These are phyloP conservation scores for Sicus ferrugineus DNA, from an alignment of 2,888 invertebrate species.

Conservation along the genomic window DNA sequence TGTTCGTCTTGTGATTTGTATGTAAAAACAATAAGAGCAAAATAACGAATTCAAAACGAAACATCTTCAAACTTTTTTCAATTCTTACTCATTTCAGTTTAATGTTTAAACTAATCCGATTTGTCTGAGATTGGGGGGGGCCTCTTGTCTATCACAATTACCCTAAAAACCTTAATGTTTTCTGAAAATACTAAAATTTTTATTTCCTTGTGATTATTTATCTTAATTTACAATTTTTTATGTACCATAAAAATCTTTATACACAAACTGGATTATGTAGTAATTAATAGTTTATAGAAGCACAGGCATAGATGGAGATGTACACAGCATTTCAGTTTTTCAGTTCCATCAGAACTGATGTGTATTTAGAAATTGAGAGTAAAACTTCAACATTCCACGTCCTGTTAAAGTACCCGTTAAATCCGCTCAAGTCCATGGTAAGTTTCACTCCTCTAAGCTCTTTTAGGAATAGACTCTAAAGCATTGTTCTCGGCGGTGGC, in stretches of 20 bases:
- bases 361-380: conserved; percentile 1
- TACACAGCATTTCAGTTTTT: background rate
- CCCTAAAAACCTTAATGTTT: too few species aligned
- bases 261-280: conserved; percentile 15
- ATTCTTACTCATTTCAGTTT: too few species aligned
- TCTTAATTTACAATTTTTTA: conserved; percentile 24
- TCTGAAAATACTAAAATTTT: conserved; percentile 17
- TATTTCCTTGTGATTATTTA: conserved; percentile 8
- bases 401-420: background rate
- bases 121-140: too few species aligned
- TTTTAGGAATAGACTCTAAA: conserved; percentile 56
- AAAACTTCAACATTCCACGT: background rate
- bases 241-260: conserved; percentile 23
- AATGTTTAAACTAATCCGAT: too few species aligned
- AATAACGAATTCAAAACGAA: too few species aligned
- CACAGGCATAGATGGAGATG: background rate
- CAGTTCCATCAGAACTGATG: background rate
- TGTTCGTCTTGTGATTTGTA: too few species aligned
- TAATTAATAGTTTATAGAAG: conserved; percentile 1
- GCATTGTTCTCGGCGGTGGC: conserved; percentile 56
- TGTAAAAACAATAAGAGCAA: too few species aligned
- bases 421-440: background rate
- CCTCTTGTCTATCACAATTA: too few species aligned
- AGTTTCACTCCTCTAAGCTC: conserved; percentile 45
- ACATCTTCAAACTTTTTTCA: too few species aligned